Conservation (phyloP, 2,797 vertebrate genomes). For the Sebastolobus alascanus region DNA sequence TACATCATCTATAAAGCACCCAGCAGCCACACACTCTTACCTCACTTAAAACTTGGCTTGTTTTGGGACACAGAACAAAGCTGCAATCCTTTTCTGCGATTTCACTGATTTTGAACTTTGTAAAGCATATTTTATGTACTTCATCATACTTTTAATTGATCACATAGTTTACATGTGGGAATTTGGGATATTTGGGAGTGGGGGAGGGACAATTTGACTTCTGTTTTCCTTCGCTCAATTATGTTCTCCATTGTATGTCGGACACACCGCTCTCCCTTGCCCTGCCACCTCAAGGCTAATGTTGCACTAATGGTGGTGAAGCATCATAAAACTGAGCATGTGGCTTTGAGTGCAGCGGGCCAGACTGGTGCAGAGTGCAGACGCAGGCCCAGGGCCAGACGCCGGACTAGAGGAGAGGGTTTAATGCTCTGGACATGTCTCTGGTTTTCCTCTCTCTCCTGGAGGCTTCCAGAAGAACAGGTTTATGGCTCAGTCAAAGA, state of each 20-base stretch:
- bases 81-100: constrained; percentile 40
- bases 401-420: constrained; percentile 60
- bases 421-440: constrained; percentile 75
- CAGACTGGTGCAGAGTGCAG: constrained; percentile 53
- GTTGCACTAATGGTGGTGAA: constrained; percentile 58
- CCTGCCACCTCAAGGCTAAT: constrained; percentile 59
- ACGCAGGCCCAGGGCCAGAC: constrained; percentile 61
- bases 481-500: constrained; percentile 70
- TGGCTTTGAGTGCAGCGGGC: constrained; percentile 68
- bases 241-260: constrained; percentile 21
- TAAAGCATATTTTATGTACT: constrained; percentile 21
- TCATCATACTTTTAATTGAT: constrained; percentile 31
- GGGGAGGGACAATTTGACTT: background rate
- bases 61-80: constrained; percentile 43
- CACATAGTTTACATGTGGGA: background rate
- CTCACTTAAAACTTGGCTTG: constrained; percentile 61
- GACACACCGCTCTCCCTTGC: constrained; percentile 7
- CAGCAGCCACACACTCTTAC: constrained; percentile 68
- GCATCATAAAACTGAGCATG: constrained; percentile 71
- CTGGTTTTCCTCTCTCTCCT: constrained; percentile 80
- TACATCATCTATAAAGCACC: constrained; percentile 84
- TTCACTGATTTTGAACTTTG: constrained; percentile 38
- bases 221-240: constrained; percentile 11
- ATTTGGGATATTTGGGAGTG: background rate
- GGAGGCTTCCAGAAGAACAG: constrained; percentile 68